Evolutionary conservation across 2,113 vertebrate genomes (phyloP), one percentile per base, ranked within the genome.

Genomic region (Thalassoma bifasciatum): DNA sequence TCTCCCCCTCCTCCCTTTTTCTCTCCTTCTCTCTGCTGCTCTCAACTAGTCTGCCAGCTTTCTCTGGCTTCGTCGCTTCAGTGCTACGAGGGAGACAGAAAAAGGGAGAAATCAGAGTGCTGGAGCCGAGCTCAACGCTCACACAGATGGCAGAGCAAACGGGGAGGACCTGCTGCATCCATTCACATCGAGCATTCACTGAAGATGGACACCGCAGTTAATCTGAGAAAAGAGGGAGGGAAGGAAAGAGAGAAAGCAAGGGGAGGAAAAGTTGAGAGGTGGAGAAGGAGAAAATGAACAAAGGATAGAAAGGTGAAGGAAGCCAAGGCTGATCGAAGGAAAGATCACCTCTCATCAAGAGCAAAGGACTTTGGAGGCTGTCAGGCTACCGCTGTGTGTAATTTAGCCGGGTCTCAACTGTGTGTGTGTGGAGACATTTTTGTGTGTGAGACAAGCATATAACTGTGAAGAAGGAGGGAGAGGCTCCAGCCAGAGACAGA

Each of bases 21-120:
- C 67, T 75, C 85, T 85, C 82, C 66, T 80, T 87, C 81, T 85
- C 82, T 24, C 78, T 19, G 24, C 82, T n/a, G 53, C 80, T 75
- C 81, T 87, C 69, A 53, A 38, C 79, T 88, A 72, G 79, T 75
- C 83, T 66, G 80, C 76, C 57, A 75, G 81, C 65, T 38, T 72
- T 77, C 62, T 65, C 72, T 58, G 10, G 76, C 78, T 79, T 37
- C 77, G 40, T 79, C 53, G 78, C 81, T 76, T 77, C 86, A 85
- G 86, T 75, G 81, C 74, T 69, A 72, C 59, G 47, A 75, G 85
- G 79, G 74, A 81, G 83, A 77, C 36, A 60, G 81, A 30, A 11
- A 64, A 61, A 74, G 76, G 60, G 73, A 77, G 72, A 77, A 66
- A 78, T 66, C 73, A 52, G 70, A 83, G 70, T 19, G 19, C 52